phyloP scores from a whole-genome alignment of 2,113 vertebrate genomes.

The Irena cyanogastra region DNA sequence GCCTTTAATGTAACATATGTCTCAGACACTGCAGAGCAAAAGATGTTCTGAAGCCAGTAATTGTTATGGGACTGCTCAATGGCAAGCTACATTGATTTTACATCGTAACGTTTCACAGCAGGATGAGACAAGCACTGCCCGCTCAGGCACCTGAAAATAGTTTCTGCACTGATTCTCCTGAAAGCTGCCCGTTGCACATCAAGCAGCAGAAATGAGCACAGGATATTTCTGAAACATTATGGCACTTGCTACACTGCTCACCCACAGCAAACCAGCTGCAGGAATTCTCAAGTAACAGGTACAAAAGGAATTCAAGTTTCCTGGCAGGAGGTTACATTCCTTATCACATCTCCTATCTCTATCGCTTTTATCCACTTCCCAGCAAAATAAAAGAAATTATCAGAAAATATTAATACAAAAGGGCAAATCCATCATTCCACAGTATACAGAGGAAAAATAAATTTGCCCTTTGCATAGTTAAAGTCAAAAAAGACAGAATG shows the following conservation, averaged over 20 bases:
- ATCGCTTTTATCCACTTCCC: background rate
- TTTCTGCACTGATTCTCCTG: background rate
- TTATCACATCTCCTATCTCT: background rate
- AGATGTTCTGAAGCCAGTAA: background rate
- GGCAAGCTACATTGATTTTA: background rate
- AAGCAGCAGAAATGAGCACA: background rate
- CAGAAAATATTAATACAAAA: background rate
- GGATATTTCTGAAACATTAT: background rate
- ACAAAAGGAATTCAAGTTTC: background rate
- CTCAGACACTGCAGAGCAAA: background rate
- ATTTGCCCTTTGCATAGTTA: background rate
- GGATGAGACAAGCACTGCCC: background rate
- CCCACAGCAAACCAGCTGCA: background rate
- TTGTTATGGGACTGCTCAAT: background rate
- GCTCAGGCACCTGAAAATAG: background rate
- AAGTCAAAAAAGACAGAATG: background rate
- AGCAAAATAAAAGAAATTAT: background rate
- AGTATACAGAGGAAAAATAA: background rate
- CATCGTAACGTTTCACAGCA: background rate
- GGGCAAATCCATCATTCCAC: background rate
- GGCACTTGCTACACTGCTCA: background rate
- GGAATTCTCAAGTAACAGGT: fast-evolving
- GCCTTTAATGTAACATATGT: background rate
- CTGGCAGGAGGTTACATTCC: background rate
- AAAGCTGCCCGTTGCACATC: background rate